phyloP scores from a whole-genome alignment of 2,113 vertebrate genomes.

The Corapipo altera region DNA sequence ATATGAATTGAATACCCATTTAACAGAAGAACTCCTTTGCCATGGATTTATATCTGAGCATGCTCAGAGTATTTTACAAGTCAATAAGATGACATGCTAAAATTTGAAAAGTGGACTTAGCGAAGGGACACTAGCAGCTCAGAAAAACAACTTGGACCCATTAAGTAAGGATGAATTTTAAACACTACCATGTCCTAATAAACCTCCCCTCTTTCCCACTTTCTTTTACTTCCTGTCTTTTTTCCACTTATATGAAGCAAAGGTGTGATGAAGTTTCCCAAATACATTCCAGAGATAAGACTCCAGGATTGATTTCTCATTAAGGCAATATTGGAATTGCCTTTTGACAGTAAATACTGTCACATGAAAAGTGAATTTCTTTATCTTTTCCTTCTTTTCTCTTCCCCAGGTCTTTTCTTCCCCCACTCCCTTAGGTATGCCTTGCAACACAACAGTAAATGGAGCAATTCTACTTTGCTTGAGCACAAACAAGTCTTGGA shows the following conservation, averaged over 20 bases:
- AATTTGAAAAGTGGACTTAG: background rate
- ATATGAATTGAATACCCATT: background rate
- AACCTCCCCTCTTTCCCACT: background rate
- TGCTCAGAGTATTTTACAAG: background rate
- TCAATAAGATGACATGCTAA: background rate
- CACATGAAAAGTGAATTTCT: background rate
- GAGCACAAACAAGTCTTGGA: background rate
- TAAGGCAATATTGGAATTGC: background rate
- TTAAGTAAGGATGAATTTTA: background rate
- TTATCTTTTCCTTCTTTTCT: background rate
- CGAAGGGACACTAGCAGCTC: background rate
- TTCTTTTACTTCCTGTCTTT: background rate
- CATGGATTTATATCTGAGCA: background rate
- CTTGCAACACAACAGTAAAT: background rate
- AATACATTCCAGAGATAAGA: background rate
- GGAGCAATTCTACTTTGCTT: background rate
- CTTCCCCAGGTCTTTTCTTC: background rate
- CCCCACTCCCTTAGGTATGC: background rate
- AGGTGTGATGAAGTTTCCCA: background rate
- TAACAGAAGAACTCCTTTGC: background rate
- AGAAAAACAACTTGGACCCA: background rate
- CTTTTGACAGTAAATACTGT: background rate
- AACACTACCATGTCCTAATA: background rate
- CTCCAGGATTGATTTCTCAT: background rate
- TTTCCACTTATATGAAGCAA: background rate